phyloP scores from a whole-genome alignment of 2,113 vertebrate species.

The Corvus hawaiiensis region DNA sequence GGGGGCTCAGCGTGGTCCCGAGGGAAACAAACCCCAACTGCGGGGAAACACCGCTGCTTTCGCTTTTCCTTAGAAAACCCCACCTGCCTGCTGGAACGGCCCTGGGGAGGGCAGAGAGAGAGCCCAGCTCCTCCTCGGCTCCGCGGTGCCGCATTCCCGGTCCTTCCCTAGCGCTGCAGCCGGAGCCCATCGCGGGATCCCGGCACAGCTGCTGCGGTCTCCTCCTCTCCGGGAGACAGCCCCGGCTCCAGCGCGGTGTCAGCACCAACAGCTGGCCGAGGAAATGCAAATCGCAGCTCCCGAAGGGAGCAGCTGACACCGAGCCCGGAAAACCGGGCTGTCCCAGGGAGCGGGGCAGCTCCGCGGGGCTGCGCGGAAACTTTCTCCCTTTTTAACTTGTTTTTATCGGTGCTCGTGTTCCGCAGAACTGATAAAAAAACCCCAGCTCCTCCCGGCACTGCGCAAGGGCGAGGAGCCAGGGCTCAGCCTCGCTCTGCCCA shows the following conservation, averaged over 20 bases:
- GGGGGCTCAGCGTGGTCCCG: accelerated
- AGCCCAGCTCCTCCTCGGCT: accelerated
- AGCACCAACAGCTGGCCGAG: not conserved
- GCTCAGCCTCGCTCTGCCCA: not conserved
- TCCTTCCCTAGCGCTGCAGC: not conserved
- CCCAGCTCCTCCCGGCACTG: accelerated
- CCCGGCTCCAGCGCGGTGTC: not conserved
- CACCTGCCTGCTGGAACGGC: not conserved
- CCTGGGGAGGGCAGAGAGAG: not conserved
- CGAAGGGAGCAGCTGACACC: not conserved
- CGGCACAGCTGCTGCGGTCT: not conserved
- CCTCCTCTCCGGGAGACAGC: not conserved
- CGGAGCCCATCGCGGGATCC: not conserved
- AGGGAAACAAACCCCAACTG: not conserved
- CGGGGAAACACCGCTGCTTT: not conserved
- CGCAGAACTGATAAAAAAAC: not conserved
- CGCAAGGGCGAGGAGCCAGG: not conserved
- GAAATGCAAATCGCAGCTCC: not conserved
- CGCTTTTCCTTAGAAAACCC: not conserved
- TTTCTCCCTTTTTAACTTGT: accelerated
- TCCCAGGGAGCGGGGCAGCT: not conserved
- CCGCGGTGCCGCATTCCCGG: not conserved
- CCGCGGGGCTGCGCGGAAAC: not conserved
- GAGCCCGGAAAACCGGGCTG: not conserved
- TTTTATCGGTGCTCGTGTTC: not conserved